These are phyloP conservation scores for Carpatolechia fugitivella DNA, from an alignment of 2,888 invertebrate species.

Conservation along the genomic window DNA sequence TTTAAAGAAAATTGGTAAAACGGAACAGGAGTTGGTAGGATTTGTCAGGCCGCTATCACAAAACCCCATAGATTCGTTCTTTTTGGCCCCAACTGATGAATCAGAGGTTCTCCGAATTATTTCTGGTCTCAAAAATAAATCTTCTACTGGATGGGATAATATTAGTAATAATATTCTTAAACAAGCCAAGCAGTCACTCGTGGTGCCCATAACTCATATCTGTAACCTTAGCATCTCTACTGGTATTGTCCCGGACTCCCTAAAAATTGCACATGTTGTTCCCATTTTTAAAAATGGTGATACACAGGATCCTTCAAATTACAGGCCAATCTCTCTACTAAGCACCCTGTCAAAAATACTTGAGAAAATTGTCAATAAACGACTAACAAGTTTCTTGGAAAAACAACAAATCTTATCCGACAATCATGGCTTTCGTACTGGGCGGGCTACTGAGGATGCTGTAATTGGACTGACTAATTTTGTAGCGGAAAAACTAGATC, in stretches of 20 bases:
- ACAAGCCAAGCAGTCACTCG: not conserved
- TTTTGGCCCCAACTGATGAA: not conserved
- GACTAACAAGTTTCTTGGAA: not conserved
- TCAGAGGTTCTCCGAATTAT: not conserved
- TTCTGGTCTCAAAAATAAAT: not conserved
- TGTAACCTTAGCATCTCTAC: not conserved
- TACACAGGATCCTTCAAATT: not conserved
- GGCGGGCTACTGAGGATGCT: conserved; percentile 5
- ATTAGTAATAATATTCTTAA: not conserved
- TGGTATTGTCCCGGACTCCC: not conserved
- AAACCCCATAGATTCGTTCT: not conserved
- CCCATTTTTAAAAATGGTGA: no score
- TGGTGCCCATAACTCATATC: not conserved
- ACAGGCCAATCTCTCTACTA: conserved; percentile 1
- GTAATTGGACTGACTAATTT: not conserved
- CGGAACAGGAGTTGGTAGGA: not conserved
- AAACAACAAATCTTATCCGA: not conserved
- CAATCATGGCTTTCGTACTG: conserved; percentile 1
- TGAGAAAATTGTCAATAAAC: not conserved
- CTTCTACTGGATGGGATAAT: not conserved
- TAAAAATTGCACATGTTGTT: not conserved
- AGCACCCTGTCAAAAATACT: not conserved
- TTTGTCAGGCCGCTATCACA: not conserved
- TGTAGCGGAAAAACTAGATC: conserved; percentile 4
- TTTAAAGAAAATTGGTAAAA: not conserved